phyloP scores from a whole-genome alignment of 2,113 vertebrate species.

The Mobula hypostoma region DNA sequence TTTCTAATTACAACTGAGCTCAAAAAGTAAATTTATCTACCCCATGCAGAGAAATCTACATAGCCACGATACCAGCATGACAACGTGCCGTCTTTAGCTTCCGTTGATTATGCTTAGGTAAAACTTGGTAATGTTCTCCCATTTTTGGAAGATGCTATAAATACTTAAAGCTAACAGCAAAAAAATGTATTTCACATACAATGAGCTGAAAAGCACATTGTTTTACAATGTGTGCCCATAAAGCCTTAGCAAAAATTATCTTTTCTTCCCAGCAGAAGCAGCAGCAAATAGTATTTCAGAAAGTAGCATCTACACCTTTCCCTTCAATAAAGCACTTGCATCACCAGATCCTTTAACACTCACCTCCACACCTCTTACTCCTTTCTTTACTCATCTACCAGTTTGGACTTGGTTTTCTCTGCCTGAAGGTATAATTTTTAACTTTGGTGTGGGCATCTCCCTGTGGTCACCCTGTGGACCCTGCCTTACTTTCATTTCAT shows the following conservation, averaged over 20 bases:
- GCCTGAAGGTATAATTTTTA: neutral
- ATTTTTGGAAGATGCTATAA: neutral
- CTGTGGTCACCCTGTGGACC: neutral
- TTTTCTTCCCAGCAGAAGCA: neutral
- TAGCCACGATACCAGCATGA: neutral
- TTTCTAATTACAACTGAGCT: neutral
- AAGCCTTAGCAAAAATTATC: neutral
- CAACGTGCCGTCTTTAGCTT: neutral
- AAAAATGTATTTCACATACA: neutral
- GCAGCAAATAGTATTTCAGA: too few relatives aligned
- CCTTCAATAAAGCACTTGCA: neutral
- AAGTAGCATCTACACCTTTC: neutral
- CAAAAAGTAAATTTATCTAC: neutral
- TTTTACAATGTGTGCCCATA: neutral
- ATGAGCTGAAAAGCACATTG: neutral
- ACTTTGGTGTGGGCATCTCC: neutral
- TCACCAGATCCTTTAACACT: neutral
- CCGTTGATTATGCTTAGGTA: neutral
- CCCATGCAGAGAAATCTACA: neutral
- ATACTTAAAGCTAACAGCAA: neutral
- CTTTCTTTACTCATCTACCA: neutral
- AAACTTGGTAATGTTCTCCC: neutral
- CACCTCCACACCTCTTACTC: neutral
- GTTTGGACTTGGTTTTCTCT: neutral
- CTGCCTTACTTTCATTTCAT: too few relatives aligned